Conservation (phyloP, 2,797 vertebrate genomes). For the Eulemur coronatus region DNA sequence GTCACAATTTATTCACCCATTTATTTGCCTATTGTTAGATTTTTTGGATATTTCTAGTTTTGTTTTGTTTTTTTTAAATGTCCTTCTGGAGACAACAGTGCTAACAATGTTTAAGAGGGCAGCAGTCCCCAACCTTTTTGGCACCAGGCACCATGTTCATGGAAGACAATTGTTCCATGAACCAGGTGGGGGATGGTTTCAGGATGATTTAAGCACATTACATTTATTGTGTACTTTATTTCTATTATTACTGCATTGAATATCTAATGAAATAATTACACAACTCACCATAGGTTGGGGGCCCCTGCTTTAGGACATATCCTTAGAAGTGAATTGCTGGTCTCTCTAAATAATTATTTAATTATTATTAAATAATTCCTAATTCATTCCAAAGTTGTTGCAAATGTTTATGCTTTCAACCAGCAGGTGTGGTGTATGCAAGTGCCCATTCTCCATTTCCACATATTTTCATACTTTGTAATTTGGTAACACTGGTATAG, state of each 20-base stretch:
- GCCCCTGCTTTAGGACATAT: neutral
- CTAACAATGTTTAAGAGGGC: neutral
- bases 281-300: too few relatives aligned
- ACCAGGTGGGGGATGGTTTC: too few relatives aligned
- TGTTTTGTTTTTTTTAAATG: neutral
- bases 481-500: neutral
- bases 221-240: too few relatives aligned
- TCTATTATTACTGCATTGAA: too few relatives aligned
- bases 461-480: neutral
- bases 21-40: neutral
- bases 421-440: too few relatives aligned
- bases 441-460: too few relatives aligned
- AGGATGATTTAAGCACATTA: too few relatives aligned
- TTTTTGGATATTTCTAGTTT: neutral
- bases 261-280: too few relatives aligned
- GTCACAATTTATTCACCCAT: neutral
- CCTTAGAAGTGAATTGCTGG: neutral
- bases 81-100: neutral
- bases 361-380: neutral
- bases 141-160: too few relatives aligned
- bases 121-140: too few relatives aligned
- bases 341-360: too few relatives aligned
- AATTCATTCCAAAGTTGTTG: neutral
- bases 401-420: neutral
- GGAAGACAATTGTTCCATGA: too few relatives aligned